These are phyloP conservation scores for Silurus meridionalis DNA, from an alignment of 2,113 vertebrate species.

Conservation along the genomic window DNA sequence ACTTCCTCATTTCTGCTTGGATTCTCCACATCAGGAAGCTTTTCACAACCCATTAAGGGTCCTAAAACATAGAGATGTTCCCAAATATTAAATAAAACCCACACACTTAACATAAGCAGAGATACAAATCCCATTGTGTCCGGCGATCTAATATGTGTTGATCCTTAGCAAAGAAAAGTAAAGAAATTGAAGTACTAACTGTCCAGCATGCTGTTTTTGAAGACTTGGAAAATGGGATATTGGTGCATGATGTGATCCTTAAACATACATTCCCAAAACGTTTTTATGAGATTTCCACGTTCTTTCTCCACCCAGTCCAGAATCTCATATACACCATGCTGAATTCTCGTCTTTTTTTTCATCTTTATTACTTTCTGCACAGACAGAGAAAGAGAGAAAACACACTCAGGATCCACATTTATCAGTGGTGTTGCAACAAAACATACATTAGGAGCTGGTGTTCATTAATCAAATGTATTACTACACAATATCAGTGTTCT, in stretches of 20 bases:
- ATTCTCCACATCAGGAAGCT: background rate
- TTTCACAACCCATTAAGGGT: slow-evolving; percentile 43
- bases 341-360: slow-evolving; percentile 34
- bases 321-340: slow-evolving; percentile 56
- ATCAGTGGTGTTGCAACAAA: too few species aligned
- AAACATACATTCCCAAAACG: slow-evolving; percentile 60
- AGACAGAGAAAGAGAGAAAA: background rate
- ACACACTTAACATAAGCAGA: too few species aligned
- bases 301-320: slow-evolving; percentile 64
- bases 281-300: slow-evolving; percentile 30
- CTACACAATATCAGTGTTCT: too few species aligned
- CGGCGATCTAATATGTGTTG: too few species aligned
- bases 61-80: slow-evolving; percentile 46
- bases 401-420: too few species aligned
- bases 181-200: slow-evolving; percentile 54
- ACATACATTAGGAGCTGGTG: too few species aligned
- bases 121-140: too few species aligned
- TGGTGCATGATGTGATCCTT: background rate
- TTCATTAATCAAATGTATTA: too few species aligned
- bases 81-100: too few species aligned
- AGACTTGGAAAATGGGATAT: slow-evolving; percentile 54
- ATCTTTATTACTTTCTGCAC: slow-evolving; percentile 53
- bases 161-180: background rate
- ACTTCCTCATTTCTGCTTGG: too few species aligned
- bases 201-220: slow-evolving; percentile 60